Base-by-base conservation (phyloP, 2,888 invertebrate genomes). In the Rhamnusium bicolor region DNA sequence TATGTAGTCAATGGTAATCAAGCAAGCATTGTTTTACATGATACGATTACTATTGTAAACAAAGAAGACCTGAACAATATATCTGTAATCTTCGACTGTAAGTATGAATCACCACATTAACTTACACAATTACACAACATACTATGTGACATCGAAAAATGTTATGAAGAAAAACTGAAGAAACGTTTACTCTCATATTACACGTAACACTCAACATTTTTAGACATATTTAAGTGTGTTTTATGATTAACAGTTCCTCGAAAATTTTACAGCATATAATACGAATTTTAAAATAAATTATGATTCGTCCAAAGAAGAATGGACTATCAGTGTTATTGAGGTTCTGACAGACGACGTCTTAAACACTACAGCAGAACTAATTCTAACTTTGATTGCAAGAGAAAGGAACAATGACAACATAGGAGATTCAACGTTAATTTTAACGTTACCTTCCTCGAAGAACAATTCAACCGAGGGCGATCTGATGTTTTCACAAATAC, bases 271-370 rank as follows among this genome's bases (percentile, higher is more conserved):
- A 76, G 76, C 72, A 14, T 76, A 74, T 60, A 71, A 72, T 12
- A 27, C 56, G 6, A 56, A 74, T n/a, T 72, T 76, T 49, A 24
- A 47, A 4, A 61, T 58, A 46, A 40, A 29, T 14, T 74, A 71
- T 21, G 70, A 76, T 24, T 51, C 72, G 4, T 51, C 63, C 1
- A 65, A 49, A 8, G 12, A 68, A n/a, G 12, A 46, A 24, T 76
- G 76, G 58, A 61, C 40, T n/a, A 47, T 81, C n/a, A 40, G 1
- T 6, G 71, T 78, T 12, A 7, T 8, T 3, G 21, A 56, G 0
- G 40, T 63, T 12, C 61, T 81, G 0, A 67, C 77, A 27, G n/a
- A 60, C 29, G 73, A 74, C 10, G 53, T 72, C 32, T 58, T 79
- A 14, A 67, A 67, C 21, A 53, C 61, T 7, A 71, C 27, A 12